phyloP scores from a whole-genome alignment of 1,140 invertebrate species.

The Anoplolepis gracilipes region DNA sequence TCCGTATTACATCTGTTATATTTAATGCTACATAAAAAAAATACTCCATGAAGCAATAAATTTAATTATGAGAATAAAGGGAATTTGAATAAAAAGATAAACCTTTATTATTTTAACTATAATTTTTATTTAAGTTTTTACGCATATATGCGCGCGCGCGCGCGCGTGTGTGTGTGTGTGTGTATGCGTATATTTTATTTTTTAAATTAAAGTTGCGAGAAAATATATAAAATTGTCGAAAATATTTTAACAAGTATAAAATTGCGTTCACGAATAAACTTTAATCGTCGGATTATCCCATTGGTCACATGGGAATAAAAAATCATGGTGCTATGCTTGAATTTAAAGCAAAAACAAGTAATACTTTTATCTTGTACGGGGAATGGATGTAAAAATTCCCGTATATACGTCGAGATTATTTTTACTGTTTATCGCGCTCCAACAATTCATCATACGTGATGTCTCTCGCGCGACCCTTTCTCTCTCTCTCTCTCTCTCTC shows the following conservation, averaged over 20 bases:
- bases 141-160: too few relatives aligned
- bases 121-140: conserved; percentile 12
- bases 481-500: too few relatives aligned
- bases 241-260: conserved; percentile 43
- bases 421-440: conserved; percentile 52
- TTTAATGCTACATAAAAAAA: background rate
- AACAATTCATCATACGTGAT: conserved; percentile 46
- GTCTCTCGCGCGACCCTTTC: background rate
- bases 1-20: background rate
- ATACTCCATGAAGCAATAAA: background rate
- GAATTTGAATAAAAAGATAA: background rate
- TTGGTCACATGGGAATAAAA: conserved; percentile 28
- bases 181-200: conserved; percentile 16
- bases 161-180: too few relatives aligned
- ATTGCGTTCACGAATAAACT: conserved; percentile 16
- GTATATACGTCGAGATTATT: conserved; percentile 27
- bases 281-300: background rate
- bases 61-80: background rate
- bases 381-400: conserved; percentile 35
- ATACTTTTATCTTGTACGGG: conserved; percentile 23
- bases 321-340: background rate
- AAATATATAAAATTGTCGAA: conserved; percentile 10
- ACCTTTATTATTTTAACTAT: background rate
- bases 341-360: conserved; percentile 11
- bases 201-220: background rate